Evolutionary conservation across 2,797 vertebrate genomes (phyloP), one percentile per base, ranked within the genome.

Genomic region (Holocentrus rufus): DNA sequence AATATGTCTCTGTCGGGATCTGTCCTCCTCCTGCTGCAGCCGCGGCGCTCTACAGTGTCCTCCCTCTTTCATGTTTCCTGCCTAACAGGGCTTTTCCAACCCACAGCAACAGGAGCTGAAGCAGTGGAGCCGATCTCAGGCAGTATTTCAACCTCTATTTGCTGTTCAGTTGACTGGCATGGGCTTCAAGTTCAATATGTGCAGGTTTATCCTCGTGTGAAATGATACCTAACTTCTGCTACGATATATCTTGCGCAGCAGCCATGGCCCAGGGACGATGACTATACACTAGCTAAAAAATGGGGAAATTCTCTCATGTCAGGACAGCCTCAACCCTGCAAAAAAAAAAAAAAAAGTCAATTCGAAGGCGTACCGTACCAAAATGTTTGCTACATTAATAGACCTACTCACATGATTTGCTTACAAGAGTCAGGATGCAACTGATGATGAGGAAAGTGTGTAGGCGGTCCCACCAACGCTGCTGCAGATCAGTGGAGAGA

Each of bases 351-450:
- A 88, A 81, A n/a, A 79, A 87, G 82, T 60, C 80, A 57, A 78
- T 58, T 82, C 34, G 47, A 81, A 79, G 72, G 78, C 62, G 82
- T n/a, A 72, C 31, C 11, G 77, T 89, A 81, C 84, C 83, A 79
- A 81, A 85, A 85, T 77, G 79, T 79, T 91, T 88, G 85, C 90
- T 86, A 74, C 60, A 54, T 78, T 87, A 92, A 91, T 86, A 85
- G 87, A 84, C 85, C 88, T 88, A 82, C 87, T 86, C 82, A 55
- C 79, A 85, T 87, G 87, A 86, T 85, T 72, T 85, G 84, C 78
- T 89, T 71, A 78, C 83, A 87, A 66, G 79, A 86, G 85, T 90
- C 85, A 84, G 89, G 90, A 93, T 88, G 91, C 86, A 86, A 83
- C 83, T 81, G 89, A 88, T 88, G 89, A 87, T 88, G 85, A 88